Evolutionary conservation across 2,113 vertebrate genomes (phyloP).

Genomic region (Ptilonorhynchus violaceus): DNA sequence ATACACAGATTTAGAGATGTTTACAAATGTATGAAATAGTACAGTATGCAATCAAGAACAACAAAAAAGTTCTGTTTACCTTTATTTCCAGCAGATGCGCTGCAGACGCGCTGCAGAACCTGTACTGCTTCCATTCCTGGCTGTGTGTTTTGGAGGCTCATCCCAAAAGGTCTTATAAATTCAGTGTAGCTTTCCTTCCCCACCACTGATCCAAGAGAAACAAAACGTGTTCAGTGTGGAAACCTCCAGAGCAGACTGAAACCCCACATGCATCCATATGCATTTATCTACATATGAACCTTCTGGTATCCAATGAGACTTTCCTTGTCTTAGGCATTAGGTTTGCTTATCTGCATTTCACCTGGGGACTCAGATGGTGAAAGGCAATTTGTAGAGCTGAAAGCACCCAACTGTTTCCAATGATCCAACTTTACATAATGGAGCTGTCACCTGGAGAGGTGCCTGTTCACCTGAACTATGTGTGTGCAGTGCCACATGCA

Average conservation of each 20-base stretch:
- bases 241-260: not conserved
- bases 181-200: not conserved
- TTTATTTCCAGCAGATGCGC: not conserved
- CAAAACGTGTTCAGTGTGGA: not conserved
- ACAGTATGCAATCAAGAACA: not conserved
- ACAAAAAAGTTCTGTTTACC: not conserved
- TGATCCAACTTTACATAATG: not conserved
- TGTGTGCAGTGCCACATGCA: not conserved
- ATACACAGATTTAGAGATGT: not conserved
- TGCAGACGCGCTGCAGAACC: not conserved
- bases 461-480: not conserved
- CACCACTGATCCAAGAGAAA: not conserved
- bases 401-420: not conserved
- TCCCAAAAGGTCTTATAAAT: not conserved
- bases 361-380: not conserved
- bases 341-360: conserved; percentile 1
- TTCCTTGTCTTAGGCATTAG: not conserved
- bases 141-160: not conserved
- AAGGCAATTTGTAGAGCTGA: not conserved
- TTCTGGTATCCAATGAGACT: not conserved
- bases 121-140: not conserved
- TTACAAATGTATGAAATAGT: not conserved
- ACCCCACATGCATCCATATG: not conserved
- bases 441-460: not conserved
- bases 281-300: not conserved